Conservation (phyloP, 2,797 vertebrate genomes). For the Acipenser transmontanus region DNA sequence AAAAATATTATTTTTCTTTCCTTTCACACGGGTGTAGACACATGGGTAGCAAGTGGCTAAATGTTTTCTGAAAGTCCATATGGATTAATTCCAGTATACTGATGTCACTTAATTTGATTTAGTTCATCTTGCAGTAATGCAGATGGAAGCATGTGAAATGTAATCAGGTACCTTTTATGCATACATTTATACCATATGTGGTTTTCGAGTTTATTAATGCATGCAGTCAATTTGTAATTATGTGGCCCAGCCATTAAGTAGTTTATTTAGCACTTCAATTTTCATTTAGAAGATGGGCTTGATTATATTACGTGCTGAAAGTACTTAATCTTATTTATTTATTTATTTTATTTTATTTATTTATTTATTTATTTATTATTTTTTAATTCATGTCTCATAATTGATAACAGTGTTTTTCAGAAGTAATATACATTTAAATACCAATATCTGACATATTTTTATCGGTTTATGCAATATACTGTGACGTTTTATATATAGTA, state of each 20-base stretch:
- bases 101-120: constrained; percentile 73
- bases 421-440: constrained; percentile 44
- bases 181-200: constrained; percentile 56
- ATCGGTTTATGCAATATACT: too few species aligned
- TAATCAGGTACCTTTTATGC: constrained; percentile 67
- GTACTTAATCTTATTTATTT: constrained; percentile 29
- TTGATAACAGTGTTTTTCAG: constrained; percentile 52
- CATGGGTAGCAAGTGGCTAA: constrained; percentile 51
- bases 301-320: background rate
- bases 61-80: constrained; percentile 50
- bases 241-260: constrained; percentile 67
- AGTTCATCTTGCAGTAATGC: constrained; percentile 73
- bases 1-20: background rate
- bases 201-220: constrained; percentile 53
- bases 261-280: constrained; percentile 68
- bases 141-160: constrained; percentile 66
- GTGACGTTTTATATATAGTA: too few species aligned
- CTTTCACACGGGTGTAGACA: background rate
- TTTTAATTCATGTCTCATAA: constrained; percentile 47
- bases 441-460: too few species aligned
- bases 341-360: constrained; percentile 33
- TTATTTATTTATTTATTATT: constrained; percentile 42
- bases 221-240: constrained; percentile 73
- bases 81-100: constrained; percentile 72
- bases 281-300: constrained; percentile 46